Evolutionary conservation across 2,797 vertebrate genomes (phyloP), one percentile per base, ranked within the genome.

Genomic region (Eidolon dupreanum): DNA sequence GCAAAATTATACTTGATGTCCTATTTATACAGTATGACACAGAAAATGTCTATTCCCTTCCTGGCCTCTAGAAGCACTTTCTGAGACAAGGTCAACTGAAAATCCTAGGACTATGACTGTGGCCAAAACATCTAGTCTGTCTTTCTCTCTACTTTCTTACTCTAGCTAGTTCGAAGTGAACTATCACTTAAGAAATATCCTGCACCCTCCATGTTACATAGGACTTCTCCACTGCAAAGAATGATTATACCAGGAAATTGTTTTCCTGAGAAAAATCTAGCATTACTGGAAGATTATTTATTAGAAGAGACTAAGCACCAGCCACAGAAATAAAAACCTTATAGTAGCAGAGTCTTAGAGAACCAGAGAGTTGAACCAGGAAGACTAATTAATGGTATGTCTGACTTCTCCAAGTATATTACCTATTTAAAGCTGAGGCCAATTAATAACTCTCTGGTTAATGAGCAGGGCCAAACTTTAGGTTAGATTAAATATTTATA

Each of bases 181-280:
- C 36, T 41, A 6, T 24, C 36, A 43, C 19, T 38, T 77, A 84
- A 33, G 0, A 90, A n/a, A 26, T 70, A 49, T 53, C 22, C 26
- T 8, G 36, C 17, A 66, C n/a, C 33, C 77, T 46, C 43, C 15
- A 73, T 11, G 8, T 75, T 55, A 36, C 16, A n/a, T 20, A 46
- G 63, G 11, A 36, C 57, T 83, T 90, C 43, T 85, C 36, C 22
- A 41, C 33, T 74, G 59, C 2, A 90, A 46, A 97, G 66, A 81
- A 91, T 24, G 22, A 87, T 20, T 57, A 33, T 41, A 46, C 38
- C 13, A 86, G 51, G 46, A 88, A 75, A 93, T n/a, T 26, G 15
- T 61, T 95, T 88, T 82, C 49, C 74, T 89, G 43, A 79, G 75
- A 78, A 96, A 75, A 75, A 75, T 6, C 49, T 19, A 65, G 84